Evolutionary conservation across 2,113 vertebrate species (phyloP).

Genomic region (Vulpes lagopus): DNA sequence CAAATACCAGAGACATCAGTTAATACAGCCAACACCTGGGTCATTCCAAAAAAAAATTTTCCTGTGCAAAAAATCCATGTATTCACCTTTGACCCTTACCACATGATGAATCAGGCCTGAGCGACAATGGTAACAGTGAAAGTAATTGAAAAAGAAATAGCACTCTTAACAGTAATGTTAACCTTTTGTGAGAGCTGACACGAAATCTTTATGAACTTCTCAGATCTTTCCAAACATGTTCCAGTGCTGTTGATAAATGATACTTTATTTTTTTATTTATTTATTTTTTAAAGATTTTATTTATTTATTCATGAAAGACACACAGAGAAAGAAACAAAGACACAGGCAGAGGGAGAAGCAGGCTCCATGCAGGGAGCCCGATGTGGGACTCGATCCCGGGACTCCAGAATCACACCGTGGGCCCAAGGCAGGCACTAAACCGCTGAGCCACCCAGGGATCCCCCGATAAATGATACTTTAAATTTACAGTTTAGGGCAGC

Average conservation of each 20-base stretch:
- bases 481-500: too few species aligned
- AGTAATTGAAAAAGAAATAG: not conserved
- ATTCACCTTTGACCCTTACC: not conserved
- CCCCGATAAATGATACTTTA: too few species aligned
- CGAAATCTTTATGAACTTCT: not conserved
- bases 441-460: too few species aligned
- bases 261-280: not conserved
- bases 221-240: not conserved
- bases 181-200: not conserved
- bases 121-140: not conserved
- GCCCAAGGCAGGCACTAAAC: too few species aligned
- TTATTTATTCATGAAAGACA: too few species aligned
- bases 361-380: too few species aligned
- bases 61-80: not conserved
- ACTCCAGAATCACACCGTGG: too few species aligned
- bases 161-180: not conserved
- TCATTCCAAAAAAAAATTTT: not conserved
- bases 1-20: constrained; percentile 57
- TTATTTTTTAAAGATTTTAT: too few species aligned
- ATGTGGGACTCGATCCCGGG: too few species aligned
- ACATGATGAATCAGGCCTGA: not conserved
- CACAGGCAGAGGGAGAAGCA: too few species aligned
- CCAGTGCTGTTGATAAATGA: not conserved
- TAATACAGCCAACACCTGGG: not conserved
- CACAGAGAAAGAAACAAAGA: too few species aligned